phyloP scores from a whole-genome alignment of 2,797 vertebrate species.

The Echeneis naucrates region DNA sequence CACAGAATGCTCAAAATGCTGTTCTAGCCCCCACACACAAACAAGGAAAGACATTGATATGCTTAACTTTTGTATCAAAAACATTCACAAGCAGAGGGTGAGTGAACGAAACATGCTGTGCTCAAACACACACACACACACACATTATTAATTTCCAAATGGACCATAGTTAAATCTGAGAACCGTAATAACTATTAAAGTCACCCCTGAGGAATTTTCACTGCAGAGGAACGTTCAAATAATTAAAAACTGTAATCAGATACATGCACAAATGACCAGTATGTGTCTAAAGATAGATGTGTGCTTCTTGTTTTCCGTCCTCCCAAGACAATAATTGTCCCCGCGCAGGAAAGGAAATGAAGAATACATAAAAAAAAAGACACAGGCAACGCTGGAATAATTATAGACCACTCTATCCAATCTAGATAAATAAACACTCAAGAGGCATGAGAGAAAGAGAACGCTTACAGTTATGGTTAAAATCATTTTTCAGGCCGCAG shows the following conservation, averaged over 20 bases:
- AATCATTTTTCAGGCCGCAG: conserved; percentile 81
- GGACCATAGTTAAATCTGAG: conserved; percentile 49
- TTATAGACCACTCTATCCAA: conserved; percentile 83
- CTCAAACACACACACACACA: not conserved
- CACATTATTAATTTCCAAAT: conserved; percentile 36
- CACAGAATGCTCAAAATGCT: conserved; percentile 3
- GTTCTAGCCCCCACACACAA: conserved; percentile 27
- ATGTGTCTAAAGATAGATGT: conserved; percentile 75
- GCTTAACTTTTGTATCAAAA: conserved; percentile 33
- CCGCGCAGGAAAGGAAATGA: conserved; percentile 72
- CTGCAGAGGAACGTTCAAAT: conserved; percentile 59
- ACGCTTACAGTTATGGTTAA: conserved; percentile 77
- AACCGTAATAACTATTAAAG: conserved; percentile 61
- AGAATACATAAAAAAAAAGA: conserved; percentile 84
- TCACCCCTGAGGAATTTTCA: conserved; percentile 56
- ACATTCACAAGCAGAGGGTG: conserved; percentile 1
- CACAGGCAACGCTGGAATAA: conserved; percentile 80
- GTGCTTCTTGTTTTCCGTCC: conserved; percentile 60
- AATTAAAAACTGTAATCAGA: conserved; percentile 72
- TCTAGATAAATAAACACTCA: conserved; percentile 86
- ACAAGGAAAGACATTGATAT: conserved; percentile 16
- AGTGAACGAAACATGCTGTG: not conserved
- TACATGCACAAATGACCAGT: conserved; percentile 48
- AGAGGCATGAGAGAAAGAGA: conserved; percentile 51
- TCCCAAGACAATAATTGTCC: conserved; percentile 71